Evolutionary conservation across 64 coral and sea anemone genomes (phyloP), one percentile per base, ranked within the genome.

Genomic region (Montipora sp.): DNA sequence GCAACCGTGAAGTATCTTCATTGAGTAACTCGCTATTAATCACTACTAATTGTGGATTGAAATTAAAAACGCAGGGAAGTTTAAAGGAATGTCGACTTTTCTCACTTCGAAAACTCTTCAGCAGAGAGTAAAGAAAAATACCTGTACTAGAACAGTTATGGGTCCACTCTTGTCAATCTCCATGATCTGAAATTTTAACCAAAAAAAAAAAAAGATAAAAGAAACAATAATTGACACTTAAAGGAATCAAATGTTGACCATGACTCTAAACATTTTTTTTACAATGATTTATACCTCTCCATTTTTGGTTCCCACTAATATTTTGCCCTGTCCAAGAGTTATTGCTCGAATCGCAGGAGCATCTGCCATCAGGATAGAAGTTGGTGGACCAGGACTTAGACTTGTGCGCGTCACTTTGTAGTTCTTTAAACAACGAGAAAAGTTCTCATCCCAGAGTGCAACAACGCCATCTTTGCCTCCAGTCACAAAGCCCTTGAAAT

Each of bases 401-500:
- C 84, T 89, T 83, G 91, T 99, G 11, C 90, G 89, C 8, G 98
- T 84, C 13, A 99, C 92, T 61, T 94, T 94, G 89, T 99, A 99
- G 12, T 92, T 95, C 84, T 99, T 99, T 5, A 99, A 77, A 87
- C 94, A 99, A 58, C 98, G 92, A 44, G 91, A 85, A 8, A 99
- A 96, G 66, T 96, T 94, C 20, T 94, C 89, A 72, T 99, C 98
- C 98, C 98, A 99, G 2, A 99, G 61, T 14, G 74, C 95, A 0
- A 99, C 98, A 20, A 94, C 88, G 12, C 98, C 98, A 91, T 99
- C 98, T 87, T 99, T 99, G 7, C 98, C 98, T 7, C 98, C 98
- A 43, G 98, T 99, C 45, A 99, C 98, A 87, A 99, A 99, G 21
- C 98, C 94, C 96, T 98, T n/a, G 7, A 6, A 48, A 48, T 2